Evolutionary conservation across 2,113 vertebrate species (phyloP).

Genomic region (Psittacara wagleri): DNA sequence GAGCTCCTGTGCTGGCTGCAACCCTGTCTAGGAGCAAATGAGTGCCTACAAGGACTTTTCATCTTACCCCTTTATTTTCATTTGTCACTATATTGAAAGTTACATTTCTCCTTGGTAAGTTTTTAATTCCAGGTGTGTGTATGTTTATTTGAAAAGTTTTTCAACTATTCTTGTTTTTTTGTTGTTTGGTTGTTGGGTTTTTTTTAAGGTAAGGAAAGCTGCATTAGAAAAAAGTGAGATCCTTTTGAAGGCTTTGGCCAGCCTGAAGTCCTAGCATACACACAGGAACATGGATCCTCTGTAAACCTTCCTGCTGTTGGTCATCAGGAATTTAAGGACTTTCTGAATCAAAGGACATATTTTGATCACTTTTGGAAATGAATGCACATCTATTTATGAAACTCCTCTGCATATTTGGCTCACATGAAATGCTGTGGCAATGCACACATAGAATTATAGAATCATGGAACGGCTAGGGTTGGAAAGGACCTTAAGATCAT

Average conservation of each 20-base stretch:
- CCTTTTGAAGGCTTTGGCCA: neutral
- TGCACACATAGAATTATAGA: neutral
- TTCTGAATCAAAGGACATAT: neutral
- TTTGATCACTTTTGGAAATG: neutral
- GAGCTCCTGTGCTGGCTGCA: neutral
- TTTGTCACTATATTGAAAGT: neutral
- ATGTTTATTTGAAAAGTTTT: neutral
- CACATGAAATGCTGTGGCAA: neutral
- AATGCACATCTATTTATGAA: neutral
- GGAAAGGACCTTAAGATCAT: neutral
- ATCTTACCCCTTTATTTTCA: neutral
- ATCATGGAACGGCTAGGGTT: neutral
- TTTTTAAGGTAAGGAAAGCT: neutral
- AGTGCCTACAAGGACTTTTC: neutral
- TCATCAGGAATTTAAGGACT: neutral
- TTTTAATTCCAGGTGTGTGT: neutral
- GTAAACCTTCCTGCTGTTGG: neutral
- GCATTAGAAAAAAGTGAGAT: neutral
- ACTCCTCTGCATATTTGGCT: neutral
- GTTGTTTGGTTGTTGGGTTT: neutral
- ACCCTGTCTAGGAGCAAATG: neutral
- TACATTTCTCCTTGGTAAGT: neutral
- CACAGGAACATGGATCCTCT: neutral
- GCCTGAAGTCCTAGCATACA: neutral
- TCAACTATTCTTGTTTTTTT: neutral